Conservation (phyloP, 92 coral and sea anemone genomes). For the Zoanthus gigantus region DNA sequence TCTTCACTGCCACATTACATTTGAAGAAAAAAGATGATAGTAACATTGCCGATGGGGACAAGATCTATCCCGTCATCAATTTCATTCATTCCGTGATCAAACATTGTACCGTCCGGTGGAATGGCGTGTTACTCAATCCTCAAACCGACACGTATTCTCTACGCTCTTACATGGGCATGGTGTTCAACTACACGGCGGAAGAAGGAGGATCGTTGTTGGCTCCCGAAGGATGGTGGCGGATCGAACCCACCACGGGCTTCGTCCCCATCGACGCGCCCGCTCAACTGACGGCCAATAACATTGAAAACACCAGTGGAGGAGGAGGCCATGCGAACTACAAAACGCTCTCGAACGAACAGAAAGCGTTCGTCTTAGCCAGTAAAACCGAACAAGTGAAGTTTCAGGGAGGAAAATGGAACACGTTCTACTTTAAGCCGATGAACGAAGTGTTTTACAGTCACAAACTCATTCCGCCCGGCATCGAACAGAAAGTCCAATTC, state of each 20-base stretch:
- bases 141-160: neutral
- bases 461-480: no score
- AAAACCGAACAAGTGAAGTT: no score
- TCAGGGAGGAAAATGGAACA: no score
- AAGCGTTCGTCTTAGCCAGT: no score
- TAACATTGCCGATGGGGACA: neutral
- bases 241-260: neutral
- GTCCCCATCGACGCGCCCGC: no score
- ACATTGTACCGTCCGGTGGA: neutral
- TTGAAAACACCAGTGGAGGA: no score
- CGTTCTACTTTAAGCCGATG: no score
- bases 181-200: neutral
- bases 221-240: neutral
- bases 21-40: neutral
- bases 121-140: neutral
- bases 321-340: neutral
- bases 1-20: constrained; percentile 1
- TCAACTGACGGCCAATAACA: no score
- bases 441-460: no score
- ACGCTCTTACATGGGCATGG: neutral
- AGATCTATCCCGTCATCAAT: constrained; percentile 10
- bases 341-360: neutral
- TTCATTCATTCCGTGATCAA: neutral
- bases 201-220: neutral
- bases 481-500: no score